Evolutionary conservation across 2,888 invertebrate species (phyloP), one percentile per base, ranked within the genome.

Genomic region (Pristionchus japonicus): DNA sequence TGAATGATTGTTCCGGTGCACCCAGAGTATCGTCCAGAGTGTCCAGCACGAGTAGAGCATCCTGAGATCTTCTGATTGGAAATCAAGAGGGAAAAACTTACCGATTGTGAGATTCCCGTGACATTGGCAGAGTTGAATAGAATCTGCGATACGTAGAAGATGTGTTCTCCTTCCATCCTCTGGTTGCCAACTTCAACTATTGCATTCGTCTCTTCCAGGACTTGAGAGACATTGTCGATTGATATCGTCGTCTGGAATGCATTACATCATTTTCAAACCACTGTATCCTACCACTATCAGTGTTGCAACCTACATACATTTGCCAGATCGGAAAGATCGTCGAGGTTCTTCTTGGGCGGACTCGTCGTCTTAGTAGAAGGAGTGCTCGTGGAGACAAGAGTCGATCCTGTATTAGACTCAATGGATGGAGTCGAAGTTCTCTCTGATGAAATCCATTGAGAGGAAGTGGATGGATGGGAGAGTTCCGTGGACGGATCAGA

Each of bases 71-170:
- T 11, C 1, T 27, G 13, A 27, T 47, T 23, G 17, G 77, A 27
- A 27, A 23, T 7, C 11, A 27, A 43, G 47, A 37, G 20, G 77
- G 27, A 2, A 6, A 13, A 77, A 47, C 27, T 40, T 43, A 85
- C 43, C 27, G 64, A 27, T 85, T 85, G 17, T 11, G 64, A 85
- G 1, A 85, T 85, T 40, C 64, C 85, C 13, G 61, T 31, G 1
- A 85, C 85, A 64, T 85, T 85, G 31, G 85, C 85, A 4, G 85
- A 37, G 20, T 85, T 85, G 64, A 40, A 43, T 4, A 85, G n/a
- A 43, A 85, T 85, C 27, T 64, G 37, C 3, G 85, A 85, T 1
- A 85, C 64, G 27, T 85, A 64, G 64, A 27, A 85, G 4, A 85
- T 64, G 20, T 64, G 61, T 2, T n/a, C 6, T 17, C 85, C 85